Evolutionary conservation across 1,140 invertebrate species (phyloP), one percentile per base, ranked within the genome.

Genomic region (Musca vetustissima): DNA sequence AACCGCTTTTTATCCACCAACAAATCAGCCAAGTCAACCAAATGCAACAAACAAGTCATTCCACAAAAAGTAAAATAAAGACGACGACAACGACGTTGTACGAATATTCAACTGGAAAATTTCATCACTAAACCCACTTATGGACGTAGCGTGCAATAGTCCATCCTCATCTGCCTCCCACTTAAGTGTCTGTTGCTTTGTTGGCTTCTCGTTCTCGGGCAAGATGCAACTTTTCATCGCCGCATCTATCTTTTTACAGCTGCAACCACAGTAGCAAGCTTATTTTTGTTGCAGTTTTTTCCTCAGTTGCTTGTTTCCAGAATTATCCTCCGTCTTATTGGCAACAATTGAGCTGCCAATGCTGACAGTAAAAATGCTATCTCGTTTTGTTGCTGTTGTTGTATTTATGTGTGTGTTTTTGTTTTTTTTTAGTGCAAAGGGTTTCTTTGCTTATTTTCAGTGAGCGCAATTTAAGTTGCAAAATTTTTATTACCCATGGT

Each of bases 401-500:
- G n/a, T 28, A 28, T 28, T 28, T 28, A 8, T 8, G 3, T 3
- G 32, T 47, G 66, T 71, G 69, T 59, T 68, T 70, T n/a, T n/a
- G n/a, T n/a, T n/a, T n/a, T n/a, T n/a, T n/a, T n/a, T n/a, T n/a
- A n/a, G n/a, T n/a, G n/a, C n/a, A n/a, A n/a, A 21, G 61, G 57
- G 32, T 59, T 55, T 22, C 19, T 36, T 28, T 43, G 36, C 36
- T 2, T 48, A 49, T 22, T 64, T 64, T 24, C n/a, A n/a, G 53
- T 66, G 76, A 76, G 76, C 74, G 75, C 78, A 79, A 79, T 79
- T 79, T 79, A 75, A 79, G 77, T 79, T 80, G 77, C 74, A 73
- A 75, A 74, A 78, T 78, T 78, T 80, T 78, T 80, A 80, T 80
- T 80, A 78, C 76, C 75, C 78, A 73, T 73, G 78, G 76, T 76